Conservation (phyloP, 2,797 vertebrate genomes). For the Syngnathus rostellatus region DNA sequence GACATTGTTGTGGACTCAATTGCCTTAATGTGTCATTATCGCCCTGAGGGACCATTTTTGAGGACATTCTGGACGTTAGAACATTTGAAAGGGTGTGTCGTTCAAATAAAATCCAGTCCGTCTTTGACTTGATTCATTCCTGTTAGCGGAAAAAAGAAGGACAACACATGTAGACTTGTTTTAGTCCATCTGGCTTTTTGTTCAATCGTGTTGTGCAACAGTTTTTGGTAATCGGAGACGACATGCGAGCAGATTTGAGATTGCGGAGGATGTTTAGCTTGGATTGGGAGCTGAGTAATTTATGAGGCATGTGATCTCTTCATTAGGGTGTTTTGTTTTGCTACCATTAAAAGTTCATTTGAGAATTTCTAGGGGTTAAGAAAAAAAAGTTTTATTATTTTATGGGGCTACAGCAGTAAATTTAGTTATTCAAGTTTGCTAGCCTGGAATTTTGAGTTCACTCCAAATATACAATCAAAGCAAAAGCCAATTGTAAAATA, state of each 20-base stretch:
- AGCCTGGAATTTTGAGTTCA: no score
- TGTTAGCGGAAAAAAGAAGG: neutral
- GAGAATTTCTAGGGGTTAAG: neutral
- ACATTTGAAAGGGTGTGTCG: neutral
- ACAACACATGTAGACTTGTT: neutral
- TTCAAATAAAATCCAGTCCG: neutral
- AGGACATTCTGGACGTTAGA: neutral
- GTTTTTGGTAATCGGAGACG: neutral
- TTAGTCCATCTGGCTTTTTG: conserved; percentile 5
- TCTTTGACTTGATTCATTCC: neutral
- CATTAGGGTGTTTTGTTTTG: neutral
- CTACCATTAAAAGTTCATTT: neutral
- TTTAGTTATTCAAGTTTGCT: no score
- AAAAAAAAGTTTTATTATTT: no score
- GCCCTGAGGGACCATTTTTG: neutral
- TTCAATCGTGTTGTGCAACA: neutral
- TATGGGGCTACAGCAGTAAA: no score
- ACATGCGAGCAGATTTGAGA: neutral
- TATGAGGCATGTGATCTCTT: neutral
- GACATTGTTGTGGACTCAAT: conserved; percentile 18
- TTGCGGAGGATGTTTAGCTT: conserved; percentile 1
- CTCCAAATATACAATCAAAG: neutral
- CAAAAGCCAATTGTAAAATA: neutral
- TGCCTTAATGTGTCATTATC: neutral
- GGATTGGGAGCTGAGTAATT: neutral